Conservation (phyloP, 2,888 invertebrate species). For the Colletes collaris region DNA sequence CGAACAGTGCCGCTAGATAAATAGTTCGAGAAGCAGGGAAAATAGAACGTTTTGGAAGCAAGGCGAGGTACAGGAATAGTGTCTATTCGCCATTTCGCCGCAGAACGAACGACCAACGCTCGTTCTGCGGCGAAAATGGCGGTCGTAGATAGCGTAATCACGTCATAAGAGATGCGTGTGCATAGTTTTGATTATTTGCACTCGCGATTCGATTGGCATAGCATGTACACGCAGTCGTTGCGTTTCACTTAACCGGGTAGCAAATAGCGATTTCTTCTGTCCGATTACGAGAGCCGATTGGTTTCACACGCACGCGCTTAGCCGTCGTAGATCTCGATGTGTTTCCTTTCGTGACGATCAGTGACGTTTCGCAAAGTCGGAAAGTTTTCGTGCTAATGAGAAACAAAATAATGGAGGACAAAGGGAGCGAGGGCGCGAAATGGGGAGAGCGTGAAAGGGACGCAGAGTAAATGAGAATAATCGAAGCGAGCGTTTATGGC, state of each 20-base stretch:
- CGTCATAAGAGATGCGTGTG: slow-evolving; percentile 17
- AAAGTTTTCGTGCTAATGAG: slow-evolving; percentile 17
- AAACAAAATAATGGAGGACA: neutral
- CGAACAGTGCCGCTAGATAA: neutral
- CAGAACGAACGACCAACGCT: slow-evolving; percentile 38
- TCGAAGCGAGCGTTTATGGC: slow-evolving; percentile 40
- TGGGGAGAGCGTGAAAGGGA: slow-evolving; percentile 21
- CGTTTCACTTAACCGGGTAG: slow-evolving; percentile 25
- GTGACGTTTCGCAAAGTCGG: slow-evolving; percentile 22
- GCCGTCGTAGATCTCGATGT: slow-evolving; percentile 32
- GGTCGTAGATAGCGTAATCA: slow-evolving; percentile 4
- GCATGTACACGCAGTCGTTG: slow-evolving; percentile 6
- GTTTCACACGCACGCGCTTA: slow-evolving; percentile 48
- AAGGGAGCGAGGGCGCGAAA: slow-evolving; percentile 41
- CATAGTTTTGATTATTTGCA: slow-evolving; percentile 48
- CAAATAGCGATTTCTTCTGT: slow-evolving; percentile 30
- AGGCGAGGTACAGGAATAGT: neutral
- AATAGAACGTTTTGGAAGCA: neutral
- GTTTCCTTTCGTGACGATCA: slow-evolving; percentile 45
- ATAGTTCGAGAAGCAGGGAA: neutral
- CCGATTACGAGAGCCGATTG: slow-evolving; percentile 11
- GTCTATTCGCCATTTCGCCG: slow-evolving; percentile 33
- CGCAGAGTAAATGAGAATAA: slow-evolving; percentile 43
- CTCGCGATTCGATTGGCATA: slow-evolving; percentile 17
- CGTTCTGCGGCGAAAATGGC: slow-evolving; percentile 16